Evolutionary conservation across 2,113 vertebrate species (phyloP), one percentile per base, ranked within the genome.

Genomic region (Archocentrus centrarchus): DNA sequence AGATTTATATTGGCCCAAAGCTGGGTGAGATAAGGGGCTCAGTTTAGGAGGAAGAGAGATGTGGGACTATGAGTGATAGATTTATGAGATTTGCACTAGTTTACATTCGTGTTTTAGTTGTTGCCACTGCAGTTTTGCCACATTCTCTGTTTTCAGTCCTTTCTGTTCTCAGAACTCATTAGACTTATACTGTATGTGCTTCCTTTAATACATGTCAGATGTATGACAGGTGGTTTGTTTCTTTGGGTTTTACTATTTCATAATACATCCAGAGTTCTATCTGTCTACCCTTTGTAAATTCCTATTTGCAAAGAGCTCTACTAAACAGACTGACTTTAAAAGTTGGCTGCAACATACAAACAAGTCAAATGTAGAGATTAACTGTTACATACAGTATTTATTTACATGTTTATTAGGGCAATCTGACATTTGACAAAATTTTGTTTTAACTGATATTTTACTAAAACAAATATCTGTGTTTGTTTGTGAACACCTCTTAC

Each of bases 1-100:
- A 79, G 86, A 84, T 90, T 86, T 88, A 86, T 88, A 77, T 70
- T 89, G 79, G 79, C 70, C 64, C 44, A 15, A n/a, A 18, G 85
- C 84, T 76, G 27, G 58, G 68, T 60, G 80, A 84, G 63, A 81
- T 88, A 93, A 91, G 82, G 22, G 44, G 37, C 61, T 75, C 35
- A 9, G 41, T 86, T 89, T 83, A 75, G 32, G 62, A 87, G 10
- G 47, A 79, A 68, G 30, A 73, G 61, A 82, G 70, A 82, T 53
- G 61, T 66, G 68, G 47, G 66, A 37, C 53, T 68, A 30, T 83
- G 55, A 73, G 63, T 20, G 59, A 66, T 82, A 79, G 59, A 82
- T 78, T 83, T 60, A 59, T 61, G 84, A 73, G 78, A 79, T 88
- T 87, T 76, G 32, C 22, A 18, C 60, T 57, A 47, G 76, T 85